Percentiles rank a stretch among this genome's conserved stretches.
phyloP scores from a whole-genome alignment of 2,797 vertebrate genomes.

The Odontamblyopus rebecca region DNA sequence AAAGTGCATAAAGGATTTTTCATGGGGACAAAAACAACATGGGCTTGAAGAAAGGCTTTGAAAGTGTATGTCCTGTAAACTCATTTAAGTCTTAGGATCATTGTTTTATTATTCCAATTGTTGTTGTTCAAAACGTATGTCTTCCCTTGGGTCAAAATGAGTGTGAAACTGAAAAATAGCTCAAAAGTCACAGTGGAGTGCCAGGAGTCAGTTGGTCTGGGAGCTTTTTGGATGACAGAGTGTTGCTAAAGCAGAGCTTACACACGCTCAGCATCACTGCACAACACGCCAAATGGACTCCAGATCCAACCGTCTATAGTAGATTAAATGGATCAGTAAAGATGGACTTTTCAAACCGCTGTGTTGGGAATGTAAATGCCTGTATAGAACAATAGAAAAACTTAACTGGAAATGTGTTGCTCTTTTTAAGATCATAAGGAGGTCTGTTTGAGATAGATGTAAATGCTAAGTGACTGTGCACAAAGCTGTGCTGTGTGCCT shows the following conservation, averaged over 20 bases:
- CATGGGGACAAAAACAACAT: too few species aligned
- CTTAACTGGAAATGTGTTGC: slow-evolving; percentile 21
- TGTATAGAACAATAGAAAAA: slow-evolving; percentile 54
- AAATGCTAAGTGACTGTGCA: slow-evolving; percentile 2
- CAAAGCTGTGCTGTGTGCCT: neutral
- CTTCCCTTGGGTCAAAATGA: neutral
- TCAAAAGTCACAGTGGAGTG: slow-evolving; percentile 48
- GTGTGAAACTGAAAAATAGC: slow-evolving; percentile 6
- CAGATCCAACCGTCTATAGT: slow-evolving; percentile 57
- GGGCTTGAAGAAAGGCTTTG: neutral
- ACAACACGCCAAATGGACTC: slow-evolving; percentile 64
- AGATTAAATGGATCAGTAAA: slow-evolving; percentile 68
- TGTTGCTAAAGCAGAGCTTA: slow-evolving; percentile 51
- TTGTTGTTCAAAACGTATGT: neutral
- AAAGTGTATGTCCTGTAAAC: neutral
- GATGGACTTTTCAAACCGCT: slow-evolving; percentile 52
- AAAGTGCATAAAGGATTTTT: too few species aligned
- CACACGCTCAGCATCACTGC: slow-evolving; percentile 68
- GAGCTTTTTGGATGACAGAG: slow-evolving; percentile 57
- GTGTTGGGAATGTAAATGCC: slow-evolving; percentile 57
- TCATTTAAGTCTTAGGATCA: neutral
- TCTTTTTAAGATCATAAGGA: slow-evolving; percentile 15
- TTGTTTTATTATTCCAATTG: neutral
- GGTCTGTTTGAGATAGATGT: neutral
- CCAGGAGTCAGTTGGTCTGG: slow-evolving; percentile 60